phyloP scores from a whole-genome alignment of 2,113 vertebrate species.

The Monopterus albus region DNA sequence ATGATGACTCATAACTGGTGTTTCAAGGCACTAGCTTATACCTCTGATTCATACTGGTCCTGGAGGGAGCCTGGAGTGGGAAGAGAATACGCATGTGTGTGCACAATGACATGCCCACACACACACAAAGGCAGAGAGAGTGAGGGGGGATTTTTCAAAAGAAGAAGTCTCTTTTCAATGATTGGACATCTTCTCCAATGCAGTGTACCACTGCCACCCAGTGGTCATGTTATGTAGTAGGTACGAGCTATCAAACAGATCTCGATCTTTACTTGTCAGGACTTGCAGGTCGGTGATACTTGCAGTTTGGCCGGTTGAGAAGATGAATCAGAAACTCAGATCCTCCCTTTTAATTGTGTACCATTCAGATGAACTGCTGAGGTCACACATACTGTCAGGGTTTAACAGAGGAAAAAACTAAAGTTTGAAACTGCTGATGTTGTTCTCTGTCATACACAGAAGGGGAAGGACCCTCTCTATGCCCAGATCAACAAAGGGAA shows the following conservation, averaged over 20 bases:
- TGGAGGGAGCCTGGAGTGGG: slow-evolving; percentile 38
- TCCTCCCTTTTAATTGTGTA: slow-evolving; percentile 12
- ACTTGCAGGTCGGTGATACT: slow-evolving; percentile 13
- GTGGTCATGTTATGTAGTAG: slow-evolving; percentile 47
- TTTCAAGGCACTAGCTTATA: slow-evolving; percentile 49
- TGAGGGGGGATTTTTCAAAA: slow-evolving; percentile 4
- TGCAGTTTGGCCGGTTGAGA: slow-evolving; percentile 1
- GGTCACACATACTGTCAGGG: not conserved
- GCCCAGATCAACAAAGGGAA: slow-evolving; percentile 97
- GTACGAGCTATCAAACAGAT: not conserved
- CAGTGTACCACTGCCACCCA: slow-evolving; percentile 75
- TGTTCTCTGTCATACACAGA: slow-evolving; percentile 57
- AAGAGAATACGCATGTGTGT: slow-evolving; percentile 22
- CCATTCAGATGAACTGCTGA: not conserved
- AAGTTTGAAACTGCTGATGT: not conserved
- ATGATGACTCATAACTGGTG: slow-evolving; percentile 69
- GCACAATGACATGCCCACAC: not conserved
- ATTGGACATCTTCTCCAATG: not conserved
- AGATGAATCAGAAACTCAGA: slow-evolving; percentile 6
- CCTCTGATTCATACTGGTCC: slow-evolving; percentile 57
- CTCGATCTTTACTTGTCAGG: not conserved
- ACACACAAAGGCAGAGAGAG: not conserved
- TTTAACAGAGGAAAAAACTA: not conserved
- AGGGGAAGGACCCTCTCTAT: slow-evolving; percentile 95
- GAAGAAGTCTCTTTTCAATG: not conserved